Evolutionary conservation across 1,140 invertebrate species (phyloP), one percentile per base, ranked within the genome.

Genomic region (Drosophila pandora): DNA sequence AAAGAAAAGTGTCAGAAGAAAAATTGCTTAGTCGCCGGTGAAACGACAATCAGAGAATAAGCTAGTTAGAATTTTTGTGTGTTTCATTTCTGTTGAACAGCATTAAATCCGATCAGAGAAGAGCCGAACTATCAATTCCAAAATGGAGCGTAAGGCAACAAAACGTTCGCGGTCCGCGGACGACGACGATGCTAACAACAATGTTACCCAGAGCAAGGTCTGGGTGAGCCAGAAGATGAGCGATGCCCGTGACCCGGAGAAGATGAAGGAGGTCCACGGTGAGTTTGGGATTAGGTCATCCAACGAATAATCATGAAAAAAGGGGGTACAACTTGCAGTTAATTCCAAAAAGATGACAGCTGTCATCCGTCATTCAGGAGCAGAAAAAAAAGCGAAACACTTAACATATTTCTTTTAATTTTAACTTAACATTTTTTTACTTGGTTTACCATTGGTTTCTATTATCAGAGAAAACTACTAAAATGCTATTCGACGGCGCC

Each of bases 211-310:
- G 32, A 65, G 54, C 0, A 90, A 90, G 55, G 62, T 90, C 2
- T 75, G 59, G 37, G 79, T 90, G 0, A 90, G 62, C 43, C 69
- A 90, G 23, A 89, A 76, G 25, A 69, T 90, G 0, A 58, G 45
- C 17, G 84, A 90, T n/a, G 45, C 62, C 0, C 52, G 52, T 8
- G 76, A 90, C 37, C 48, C 58, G 0, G 54, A 59, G 0, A 90
- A 90, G 64, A 89, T 90, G 84, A 82, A 73, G 48, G 56, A 78
- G 7, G 59, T 90, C 2, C 79, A 90, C 10, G 84, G 89, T 90
- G 28, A 39, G 17, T 17, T 17, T 17, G 17, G 17, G 17, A 17
- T 17, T 17, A 17, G 17, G 17, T 17, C 17, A 17, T 17, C 17
- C 17, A 17, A 17, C 17, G 17, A 28, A 28, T 28, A 28, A 5